These are phyloP conservation scores for Menura novaehollandiae DNA, from an alignment of 2,113 vertebrate genomes.

Conservation along the genomic window DNA sequence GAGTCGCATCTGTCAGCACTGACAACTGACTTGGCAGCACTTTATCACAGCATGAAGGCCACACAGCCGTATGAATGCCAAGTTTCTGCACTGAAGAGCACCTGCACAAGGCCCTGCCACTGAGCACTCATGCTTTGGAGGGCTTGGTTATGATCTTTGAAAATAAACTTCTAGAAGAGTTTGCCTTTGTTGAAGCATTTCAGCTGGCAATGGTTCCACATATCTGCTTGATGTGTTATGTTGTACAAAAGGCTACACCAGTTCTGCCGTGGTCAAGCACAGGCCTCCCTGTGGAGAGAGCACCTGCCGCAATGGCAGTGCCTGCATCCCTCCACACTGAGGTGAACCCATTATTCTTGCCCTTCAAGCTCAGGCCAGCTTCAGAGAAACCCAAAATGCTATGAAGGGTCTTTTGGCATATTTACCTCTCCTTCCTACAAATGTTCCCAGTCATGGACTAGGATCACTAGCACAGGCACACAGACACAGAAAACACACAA, in stretches of 20 bases:
- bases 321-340: not conserved
- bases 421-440: not conserved
- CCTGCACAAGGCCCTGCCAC: not conserved
- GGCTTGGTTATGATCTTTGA: not conserved
- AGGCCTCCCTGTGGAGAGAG: not conserved
- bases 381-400: not conserved
- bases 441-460: rapidly evolving
- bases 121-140: not conserved
- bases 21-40: not conserved
- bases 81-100: not conserved
- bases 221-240: rapidly evolving
- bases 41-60: not conserved
- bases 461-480: not conserved
- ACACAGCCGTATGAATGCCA: rapidly evolving
- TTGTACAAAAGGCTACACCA: rapidly evolving
- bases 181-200: not conserved
- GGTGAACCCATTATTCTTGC: not conserved
- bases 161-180: not conserved
- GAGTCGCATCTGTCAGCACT: not conserved
- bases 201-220: rapidly evolving
- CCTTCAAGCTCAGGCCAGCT: not conserved
- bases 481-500: not conserved
- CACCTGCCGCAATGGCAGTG: not conserved
- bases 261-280: not conserved
- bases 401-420: not conserved